Conservation (phyloP, 2,888 invertebrate genomes). For the Archips xylosteana region DNA sequence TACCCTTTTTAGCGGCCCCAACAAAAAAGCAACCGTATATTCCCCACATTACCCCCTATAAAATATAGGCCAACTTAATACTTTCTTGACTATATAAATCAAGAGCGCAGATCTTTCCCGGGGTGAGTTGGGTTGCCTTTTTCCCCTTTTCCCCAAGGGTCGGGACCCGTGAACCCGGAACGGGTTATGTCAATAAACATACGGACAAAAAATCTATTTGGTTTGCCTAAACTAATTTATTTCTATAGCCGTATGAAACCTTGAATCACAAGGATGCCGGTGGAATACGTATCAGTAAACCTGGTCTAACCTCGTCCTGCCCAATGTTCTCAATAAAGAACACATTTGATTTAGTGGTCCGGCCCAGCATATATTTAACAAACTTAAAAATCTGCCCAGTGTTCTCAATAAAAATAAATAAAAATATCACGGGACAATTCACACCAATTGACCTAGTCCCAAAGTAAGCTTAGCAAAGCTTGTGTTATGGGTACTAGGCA, state of each 20-base stretch:
- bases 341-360: too few relatives aligned
- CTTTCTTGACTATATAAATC: constrained; percentile 19
- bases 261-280: not conserved
- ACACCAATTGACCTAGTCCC: too few relatives aligned
- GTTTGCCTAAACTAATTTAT: constrained; percentile 23
- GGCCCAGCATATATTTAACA: too few relatives aligned
- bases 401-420: too few relatives aligned
- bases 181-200: constrained; percentile 21
- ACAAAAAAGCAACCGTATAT: not conserved
- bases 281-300: not conserved
- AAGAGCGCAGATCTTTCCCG: constrained; percentile 2
- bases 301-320: too few relatives aligned
- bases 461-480: too few relatives aligned
- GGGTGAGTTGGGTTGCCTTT: constrained; percentile 12
- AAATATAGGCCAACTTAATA: constrained; percentile 12
- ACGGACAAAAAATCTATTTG: constrained; percentile 15
- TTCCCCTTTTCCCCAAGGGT: constrained; percentile 19
- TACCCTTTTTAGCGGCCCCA: not conserved
- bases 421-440: too few relatives aligned
- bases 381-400: too few relatives aligned
- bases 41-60: constrained; percentile 9
- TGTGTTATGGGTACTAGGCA: too few relatives aligned
- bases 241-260: not conserved
- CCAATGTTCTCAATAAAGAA: too few relatives aligned
- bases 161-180: constrained; percentile 3